Base-by-base conservation (phyloP, 2,113 vertebrate species). In the Setophaga petechia region DNA sequence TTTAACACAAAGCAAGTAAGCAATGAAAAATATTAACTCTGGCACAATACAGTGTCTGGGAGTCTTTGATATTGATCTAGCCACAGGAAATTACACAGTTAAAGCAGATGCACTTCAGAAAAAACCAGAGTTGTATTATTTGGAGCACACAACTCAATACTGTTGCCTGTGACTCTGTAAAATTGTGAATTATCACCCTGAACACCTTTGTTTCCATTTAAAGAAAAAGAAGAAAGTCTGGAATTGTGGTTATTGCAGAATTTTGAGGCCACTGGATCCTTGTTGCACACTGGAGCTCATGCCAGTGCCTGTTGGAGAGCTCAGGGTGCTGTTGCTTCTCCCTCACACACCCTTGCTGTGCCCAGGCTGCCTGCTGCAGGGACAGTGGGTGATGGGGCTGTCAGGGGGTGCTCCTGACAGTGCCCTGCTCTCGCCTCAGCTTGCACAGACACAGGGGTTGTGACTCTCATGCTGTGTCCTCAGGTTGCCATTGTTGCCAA, bases 401-500 rank as follows among this genome's bases (percentile, higher is more conserved):
- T 44, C 33, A 18, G 46, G 61, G 15, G 1, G 17, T 20, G 24
- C 13, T n/a, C 9, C 14, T 22, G 47, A 3, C 2, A 10, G 2
- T 4, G 30, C 25, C 23, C n/a, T 35, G 51, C 71, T 33, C 55
- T 62, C 15, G 3, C 35, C 49, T 25, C 1, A 10, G 37, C 37
- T 39, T 41, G 2, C 41, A 4, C 0, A 44, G 25, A 17, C 31
- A n/a, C 9, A 24, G 15, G 21, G 10, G 65, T 1, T 20, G 31
- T 16, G 33, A 2, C 66, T 47, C 69, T 18, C 23, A 0, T 14
- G 1, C 47, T 3, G 0, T 74, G 30, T 57, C 93, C 91, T 59
- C 25, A 99, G 99, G 98, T 99, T 73, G 98, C 95, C 3, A 74
- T 99, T 57, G 96, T 97, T 59, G 98, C 98, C 33, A 90, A 98